Conservation (phyloP, 2,113 vertebrate species). For the Pelusios castaneus region DNA sequence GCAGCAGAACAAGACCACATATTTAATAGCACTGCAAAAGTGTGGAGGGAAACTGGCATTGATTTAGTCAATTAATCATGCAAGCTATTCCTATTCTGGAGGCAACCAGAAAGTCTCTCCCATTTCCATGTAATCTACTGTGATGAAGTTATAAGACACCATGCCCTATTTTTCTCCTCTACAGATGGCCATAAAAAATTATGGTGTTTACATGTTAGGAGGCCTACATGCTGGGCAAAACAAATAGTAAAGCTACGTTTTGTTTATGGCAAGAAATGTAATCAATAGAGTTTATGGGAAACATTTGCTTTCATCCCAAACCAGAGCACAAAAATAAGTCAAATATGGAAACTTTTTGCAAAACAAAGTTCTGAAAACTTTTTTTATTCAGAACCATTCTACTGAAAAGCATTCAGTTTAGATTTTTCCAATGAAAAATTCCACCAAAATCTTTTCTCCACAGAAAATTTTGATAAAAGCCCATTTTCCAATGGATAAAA, state of each 20-base stretch:
- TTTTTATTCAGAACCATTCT: background rate
- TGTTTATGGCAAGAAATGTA: background rate
- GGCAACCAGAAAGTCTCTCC: background rate
- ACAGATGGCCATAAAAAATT: background rate
- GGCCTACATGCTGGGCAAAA: rapidly evolving
- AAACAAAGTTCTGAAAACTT: slow-evolving; percentile 11
- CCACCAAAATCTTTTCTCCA: slow-evolving; percentile 11
- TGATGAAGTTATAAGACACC: background rate
- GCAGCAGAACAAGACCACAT: background rate
- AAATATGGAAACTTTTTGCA: background rate
- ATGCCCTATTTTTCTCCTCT: background rate
- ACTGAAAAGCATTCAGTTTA: background rate
- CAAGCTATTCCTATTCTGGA: background rate
- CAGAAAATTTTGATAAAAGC: slow-evolving; percentile 15
- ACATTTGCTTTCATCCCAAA: background rate
- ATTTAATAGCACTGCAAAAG: rapidly evolving
- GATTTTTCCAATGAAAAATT: slow-evolving; percentile 25
- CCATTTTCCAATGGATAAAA: background rate
- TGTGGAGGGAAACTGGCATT: background rate
- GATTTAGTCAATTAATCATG: slow-evolving; percentile 1
- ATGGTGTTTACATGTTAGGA: background rate
- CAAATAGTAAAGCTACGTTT: background rate
- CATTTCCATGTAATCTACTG: background rate
- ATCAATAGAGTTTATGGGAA: background rate
- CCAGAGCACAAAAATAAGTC: background rate